A percentile compares a stretch with the other conserved stretches of the same genome.
Evolutionary conservation across 2,888 invertebrate genomes (phyloP).

Genomic region (Tyria jacobaeae): DNA sequence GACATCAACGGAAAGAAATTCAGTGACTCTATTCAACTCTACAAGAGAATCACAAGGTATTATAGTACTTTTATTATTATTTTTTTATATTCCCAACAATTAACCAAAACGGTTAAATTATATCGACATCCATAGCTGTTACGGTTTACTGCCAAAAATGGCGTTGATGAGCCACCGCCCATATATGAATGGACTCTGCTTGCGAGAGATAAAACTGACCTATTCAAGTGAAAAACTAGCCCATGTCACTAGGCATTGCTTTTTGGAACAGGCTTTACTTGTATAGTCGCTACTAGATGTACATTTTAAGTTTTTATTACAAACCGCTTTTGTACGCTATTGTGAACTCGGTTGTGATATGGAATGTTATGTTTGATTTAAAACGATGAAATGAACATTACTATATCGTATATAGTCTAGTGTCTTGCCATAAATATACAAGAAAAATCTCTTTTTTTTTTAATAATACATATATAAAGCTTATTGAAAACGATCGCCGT

Average conservation of each 20-base stretch:
- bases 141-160: constrained; percentile 4
- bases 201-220: constrained; percentile 30
- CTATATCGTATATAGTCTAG: too few species aligned
- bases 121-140: not conserved
- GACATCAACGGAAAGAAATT: too few species aligned
- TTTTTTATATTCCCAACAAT: not conserved
- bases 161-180: constrained; percentile 11
- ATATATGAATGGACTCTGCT: constrained; percentile 31
- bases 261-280: not conserved
- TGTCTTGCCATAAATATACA: too few species aligned
- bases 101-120: not conserved
- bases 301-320: not conserved
- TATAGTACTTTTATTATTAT: not conserved
- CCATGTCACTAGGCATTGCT: constrained; percentile 8
- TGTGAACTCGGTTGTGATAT: too few species aligned
- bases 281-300: not conserved
- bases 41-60: too few species aligned
- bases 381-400: too few species aligned
- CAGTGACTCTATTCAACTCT: not conserved
- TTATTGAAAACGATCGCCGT: too few species aligned
- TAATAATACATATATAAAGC: too few species aligned
- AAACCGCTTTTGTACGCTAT: not conserved
- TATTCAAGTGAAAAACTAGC: constrained; percentile 21
- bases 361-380: too few species aligned
- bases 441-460: too few species aligned